Conservation (phyloP, 2,113 vertebrate genomes). For the Leptodactylus fuscus region DNA sequence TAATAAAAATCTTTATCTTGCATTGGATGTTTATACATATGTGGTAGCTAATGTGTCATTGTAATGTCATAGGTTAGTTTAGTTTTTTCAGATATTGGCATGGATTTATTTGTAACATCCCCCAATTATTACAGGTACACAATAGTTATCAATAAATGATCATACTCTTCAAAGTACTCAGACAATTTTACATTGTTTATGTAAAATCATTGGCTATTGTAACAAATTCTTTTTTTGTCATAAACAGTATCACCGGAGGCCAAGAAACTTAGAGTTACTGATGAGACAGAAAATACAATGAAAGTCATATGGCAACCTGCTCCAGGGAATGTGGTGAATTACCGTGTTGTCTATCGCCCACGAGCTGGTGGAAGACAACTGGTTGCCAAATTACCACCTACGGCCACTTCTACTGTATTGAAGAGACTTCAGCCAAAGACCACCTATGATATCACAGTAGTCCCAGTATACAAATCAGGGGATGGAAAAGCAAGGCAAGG, state of each 20-base stretch:
- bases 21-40: too few relatives aligned
- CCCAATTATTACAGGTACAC: too few relatives aligned
- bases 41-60: too few relatives aligned
- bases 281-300: slow-evolving; percentile 89
- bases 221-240: slow-evolving; percentile 59
- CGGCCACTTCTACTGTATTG: slow-evolving; percentile 77
- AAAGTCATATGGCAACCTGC: slow-evolving; percentile 84
- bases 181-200: too few relatives aligned
- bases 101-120: too few relatives aligned
- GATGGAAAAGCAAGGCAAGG: slow-evolving; percentile 95
- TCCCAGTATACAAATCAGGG: slow-evolving; percentile 87
- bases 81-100: too few relatives aligned
- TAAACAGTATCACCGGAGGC: slow-evolving; percentile 79
- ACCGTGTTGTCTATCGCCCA: slow-evolving; percentile 85
- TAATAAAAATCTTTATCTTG: too few relatives aligned
- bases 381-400: slow-evolving; percentile 76
- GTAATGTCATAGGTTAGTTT: too few relatives aligned
- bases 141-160: too few relatives aligned
- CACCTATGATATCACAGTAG: slow-evolving; percentile 84
- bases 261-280: slow-evolving; percentile 79
- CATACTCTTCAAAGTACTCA: too few relatives aligned
- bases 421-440: slow-evolving; percentile 85
- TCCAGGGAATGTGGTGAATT: slow-evolving; percentile 84
- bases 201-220: too few relatives aligned
- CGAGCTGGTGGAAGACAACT: slow-evolving; percentile 78